phyloP scores from a whole-genome alignment of 2,797 vertebrate species.

The Scolopax bukidnonensis region DNA sequence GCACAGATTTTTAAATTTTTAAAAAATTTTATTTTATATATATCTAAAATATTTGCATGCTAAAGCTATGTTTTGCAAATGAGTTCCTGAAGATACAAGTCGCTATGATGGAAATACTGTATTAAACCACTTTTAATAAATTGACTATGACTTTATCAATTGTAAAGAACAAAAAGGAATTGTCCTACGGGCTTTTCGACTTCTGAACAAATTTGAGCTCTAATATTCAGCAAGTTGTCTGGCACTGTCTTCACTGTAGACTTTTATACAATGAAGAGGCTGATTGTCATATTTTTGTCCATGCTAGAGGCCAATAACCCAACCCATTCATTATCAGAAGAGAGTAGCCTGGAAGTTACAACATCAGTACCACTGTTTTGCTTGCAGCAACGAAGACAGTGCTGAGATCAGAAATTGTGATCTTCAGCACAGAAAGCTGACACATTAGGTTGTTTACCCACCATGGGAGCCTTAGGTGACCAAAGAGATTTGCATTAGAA shows the following conservation, averaged over 20 bases:
- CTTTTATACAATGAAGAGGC: constrained; percentile 45
- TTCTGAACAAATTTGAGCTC: constrained; percentile 61
- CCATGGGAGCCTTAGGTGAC: constrained; percentile 61
- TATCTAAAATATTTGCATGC: constrained; percentile 57
- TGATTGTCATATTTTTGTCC: constrained; percentile 56
- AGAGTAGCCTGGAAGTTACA: constrained; percentile 43
- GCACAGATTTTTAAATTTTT: too few species aligned
- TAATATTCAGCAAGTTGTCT: constrained; percentile 66
- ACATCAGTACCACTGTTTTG: constrained; percentile 44
- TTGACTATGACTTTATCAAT: constrained; percentile 56
- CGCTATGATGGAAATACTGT: constrained; percentile 48
- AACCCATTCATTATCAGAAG: constrained; percentile 56
- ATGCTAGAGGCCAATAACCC: constrained; percentile 63
- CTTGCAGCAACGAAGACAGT: constrained; percentile 33
- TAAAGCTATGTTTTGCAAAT: constrained; percentile 46
- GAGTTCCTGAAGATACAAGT: constrained; percentile 63
- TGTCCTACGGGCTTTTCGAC: constrained; percentile 51
- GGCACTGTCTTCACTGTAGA: constrained; percentile 52
- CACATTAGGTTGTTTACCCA: constrained; percentile 43
- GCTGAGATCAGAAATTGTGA: constrained; percentile 54
- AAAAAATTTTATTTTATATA: too few species aligned
- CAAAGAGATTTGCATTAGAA: constrained; percentile 44
- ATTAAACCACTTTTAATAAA: constrained; percentile 54
- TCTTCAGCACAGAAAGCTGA: constrained; percentile 54
- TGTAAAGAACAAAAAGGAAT: constrained; percentile 59